Conservation (phyloP, 2,797 vertebrate genomes). For the Xenentodon cancila region DNA sequence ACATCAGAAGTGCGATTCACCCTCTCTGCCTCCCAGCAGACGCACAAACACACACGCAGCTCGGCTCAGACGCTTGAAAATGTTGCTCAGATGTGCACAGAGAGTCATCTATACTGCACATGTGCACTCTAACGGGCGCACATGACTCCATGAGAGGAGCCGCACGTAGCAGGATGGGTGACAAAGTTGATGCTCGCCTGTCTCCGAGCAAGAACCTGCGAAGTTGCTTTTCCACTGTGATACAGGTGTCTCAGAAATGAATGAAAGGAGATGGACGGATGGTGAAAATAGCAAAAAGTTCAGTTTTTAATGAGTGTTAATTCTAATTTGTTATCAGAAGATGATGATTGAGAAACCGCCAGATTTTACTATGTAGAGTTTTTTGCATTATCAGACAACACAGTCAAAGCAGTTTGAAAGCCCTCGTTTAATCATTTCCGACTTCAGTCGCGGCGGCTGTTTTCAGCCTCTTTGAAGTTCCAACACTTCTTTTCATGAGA, state of each 20-base stretch:
- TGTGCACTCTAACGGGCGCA: neutral
- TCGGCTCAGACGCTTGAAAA: constrained; percentile 8
- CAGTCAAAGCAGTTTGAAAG: neutral
- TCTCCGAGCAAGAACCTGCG: neutral
- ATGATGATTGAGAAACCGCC: no score
- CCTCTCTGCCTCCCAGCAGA: constrained; percentile 32
- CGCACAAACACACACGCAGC: constrained; percentile 16
- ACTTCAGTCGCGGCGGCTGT: neutral
- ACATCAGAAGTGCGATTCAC: constrained; percentile 48
- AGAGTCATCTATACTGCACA: neutral
- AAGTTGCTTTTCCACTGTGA: constrained; percentile 28
- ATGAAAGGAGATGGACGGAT: neutral
- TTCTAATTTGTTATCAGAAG: no score
- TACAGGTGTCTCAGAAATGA: constrained; percentile 38
- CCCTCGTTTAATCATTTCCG: neutral
- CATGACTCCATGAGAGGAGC: neutral
- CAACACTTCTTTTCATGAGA: constrained; percentile 41
- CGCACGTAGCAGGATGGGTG: neutral
- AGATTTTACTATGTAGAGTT: neutral
- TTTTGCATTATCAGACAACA: neutral
- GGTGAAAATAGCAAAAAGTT: neutral
- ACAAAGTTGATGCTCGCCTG: constrained; percentile 31
- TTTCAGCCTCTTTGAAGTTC: constrained; percentile 56
- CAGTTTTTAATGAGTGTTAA: no score
- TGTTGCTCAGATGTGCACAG: neutral